Base-by-base conservation (phyloP, 92 coral and sea anemone genomes). In the Heliopora coerulea region DNA sequence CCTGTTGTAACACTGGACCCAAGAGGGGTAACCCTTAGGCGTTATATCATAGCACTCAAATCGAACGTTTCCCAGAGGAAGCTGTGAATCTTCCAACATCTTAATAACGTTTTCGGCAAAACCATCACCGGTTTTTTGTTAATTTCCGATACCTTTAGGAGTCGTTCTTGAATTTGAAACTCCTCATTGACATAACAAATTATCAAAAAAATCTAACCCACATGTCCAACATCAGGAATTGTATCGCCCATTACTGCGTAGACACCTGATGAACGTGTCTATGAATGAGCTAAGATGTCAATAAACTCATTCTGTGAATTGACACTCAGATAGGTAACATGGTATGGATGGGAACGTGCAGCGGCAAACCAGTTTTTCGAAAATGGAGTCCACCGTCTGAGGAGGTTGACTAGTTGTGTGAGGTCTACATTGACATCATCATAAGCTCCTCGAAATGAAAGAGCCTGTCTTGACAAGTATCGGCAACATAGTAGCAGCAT, bases 221-320 rank as follows among this genome's bases (percentile, higher is more conserved):
- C 26, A 15, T 56, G 62, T 3, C 62, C 23, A 30, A 56, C 62
- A 56, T 56, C 27, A 60, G 66, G 66, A 15, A 40, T 60, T 64
- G 72, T 64, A 49, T 64, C 52, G 3, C 32, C 72, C 72, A 64
- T 35, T 40, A 23, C 72, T 21, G 72, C 72, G 25, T 39, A 64
- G 20, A 39, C 54, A 28, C 54, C 54, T 17, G 54, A 23, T 14
- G 54, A 39, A 28, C 20, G 21, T n/a, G 39, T 39, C 23, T 64
- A 24, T 23, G 29, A 5, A 37, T 37, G 42, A 37, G 6, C 12
- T 37, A 64, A 39, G 39, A 64, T 34, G 25, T 19, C 54, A 64
- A 64, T 39, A 12, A 64, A 64, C 39, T 64, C 72, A 20, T 64
- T 64, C 33, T 64, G 72, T 23, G 54, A 37, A 11, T 41, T n/a